These are phyloP conservation scores for Crypturellus tataupa DNA, from an alignment of 2,797 vertebrate genomes.

Conservation along the genomic window DNA sequence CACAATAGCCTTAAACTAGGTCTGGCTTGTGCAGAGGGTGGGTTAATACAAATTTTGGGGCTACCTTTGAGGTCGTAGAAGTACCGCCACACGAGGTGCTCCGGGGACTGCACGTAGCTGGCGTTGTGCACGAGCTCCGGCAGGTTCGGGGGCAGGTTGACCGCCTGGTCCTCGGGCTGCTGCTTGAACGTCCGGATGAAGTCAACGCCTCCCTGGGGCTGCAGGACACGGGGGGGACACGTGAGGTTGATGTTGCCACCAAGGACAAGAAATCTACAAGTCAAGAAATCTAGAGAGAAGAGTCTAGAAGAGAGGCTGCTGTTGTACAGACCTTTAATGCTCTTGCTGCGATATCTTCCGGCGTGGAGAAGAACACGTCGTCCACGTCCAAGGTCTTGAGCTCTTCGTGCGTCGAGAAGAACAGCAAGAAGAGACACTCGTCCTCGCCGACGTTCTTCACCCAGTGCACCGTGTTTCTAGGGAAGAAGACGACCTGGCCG, in stretches of 20 bases:
- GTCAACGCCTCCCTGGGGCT: constrained; percentile 76
- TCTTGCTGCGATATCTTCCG: constrained; percentile 77
- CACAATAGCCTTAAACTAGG: neutral
- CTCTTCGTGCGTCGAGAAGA: constrained; percentile 80
- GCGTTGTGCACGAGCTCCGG: constrained; percentile 68
- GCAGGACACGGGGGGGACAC: neutral
- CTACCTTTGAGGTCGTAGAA: constrained; percentile 80
- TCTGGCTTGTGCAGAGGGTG: too few relatives aligned
- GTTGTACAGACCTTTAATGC: constrained; percentile 69
- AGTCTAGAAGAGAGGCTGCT: neutral
- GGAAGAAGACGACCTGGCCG: constrained; percentile 80
- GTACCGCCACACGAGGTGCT: constrained; percentile 71
- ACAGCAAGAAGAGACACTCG: constrained; percentile 78
- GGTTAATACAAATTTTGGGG: too few relatives aligned
- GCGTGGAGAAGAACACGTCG: constrained; percentile 75
- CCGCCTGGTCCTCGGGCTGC: constrained; percentile 69
- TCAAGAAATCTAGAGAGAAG: neutral
- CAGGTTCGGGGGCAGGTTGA: constrained; percentile 77
- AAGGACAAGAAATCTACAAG: too few relatives aligned
- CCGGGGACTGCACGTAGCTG: constrained; percentile 71
- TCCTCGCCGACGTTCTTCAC: constrained; percentile 74
- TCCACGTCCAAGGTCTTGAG: constrained; percentile 79
- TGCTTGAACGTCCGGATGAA: constrained; percentile 80
- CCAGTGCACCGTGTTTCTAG: constrained; percentile 78
- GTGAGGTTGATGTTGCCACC: too few relatives aligned